Evolutionary conservation across 2,797 vertebrate genomes (phyloP), one percentile per base, ranked within the genome.

Genomic region (Cichlasoma orientale): DNA sequence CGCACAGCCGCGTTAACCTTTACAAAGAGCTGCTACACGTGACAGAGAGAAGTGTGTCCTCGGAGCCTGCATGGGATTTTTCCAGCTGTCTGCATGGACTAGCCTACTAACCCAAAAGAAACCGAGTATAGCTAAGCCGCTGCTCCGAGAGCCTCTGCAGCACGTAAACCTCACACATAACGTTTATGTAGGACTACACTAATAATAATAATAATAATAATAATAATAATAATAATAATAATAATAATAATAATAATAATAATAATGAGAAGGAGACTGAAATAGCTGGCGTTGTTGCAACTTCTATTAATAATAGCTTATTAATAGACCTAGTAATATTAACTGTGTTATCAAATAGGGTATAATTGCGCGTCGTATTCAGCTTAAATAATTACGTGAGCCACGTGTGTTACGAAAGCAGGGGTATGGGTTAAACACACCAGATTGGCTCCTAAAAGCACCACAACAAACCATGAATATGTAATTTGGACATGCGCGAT

Each of bases 1-100:
- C 79, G 88, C 91, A 89, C 91, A 92, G 88, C 93, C 90, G 90
- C 89, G 86, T 91, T 95, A 94, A 95, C 94, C 94, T 95, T 94
- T 93, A 93, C 91, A 89, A 86, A 92, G 92, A 89, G 83, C 89
- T 83, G 90, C 92, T 92, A 86, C 95, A 95, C 93, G 95, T 96
- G 95, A 96, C 93, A 23, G 25, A 59, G 78, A 94, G 90, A 95
- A 94, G 94, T 69, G 94, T 94, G 94, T 90, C 92, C 90, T 80
- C 88, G 1, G 73, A 80, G 80, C 86, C 63, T 69, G 75, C 82
- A 74, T 83, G 83, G 86, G 85, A 89, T 88, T 89, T 89, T 89
- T 75, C 84, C 84, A 89, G 82, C 80, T 86, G 80, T 83, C 88
- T 85, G 83, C 83, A 55, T 72, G 75, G 72, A 79, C 73, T 79